phyloP scores from a whole-genome alignment of 2,113 vertebrate genomes.

The Myiopsitta monachus region DNA sequence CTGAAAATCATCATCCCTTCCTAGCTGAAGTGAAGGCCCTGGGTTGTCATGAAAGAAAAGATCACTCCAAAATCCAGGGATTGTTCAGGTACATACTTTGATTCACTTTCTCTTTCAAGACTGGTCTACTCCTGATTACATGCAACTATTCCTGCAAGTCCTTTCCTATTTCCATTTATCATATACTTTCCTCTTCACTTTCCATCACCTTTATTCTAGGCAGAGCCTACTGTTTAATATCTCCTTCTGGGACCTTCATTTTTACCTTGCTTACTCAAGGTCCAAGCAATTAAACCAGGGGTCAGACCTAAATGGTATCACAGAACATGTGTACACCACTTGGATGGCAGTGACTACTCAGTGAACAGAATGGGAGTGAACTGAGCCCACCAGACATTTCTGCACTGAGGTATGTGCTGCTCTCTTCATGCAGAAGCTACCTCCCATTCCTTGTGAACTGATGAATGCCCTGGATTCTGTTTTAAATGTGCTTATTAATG shows the following conservation, averaged over 20 bases:
- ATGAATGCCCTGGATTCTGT: not conserved
- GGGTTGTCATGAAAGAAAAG: not conserved
- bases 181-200: not conserved
- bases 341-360: not conserved
- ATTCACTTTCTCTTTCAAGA: not conserved
- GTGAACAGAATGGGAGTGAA: fast-evolving
- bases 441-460: not conserved
- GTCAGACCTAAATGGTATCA: not conserved
- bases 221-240: not conserved
- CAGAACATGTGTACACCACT: not conserved
- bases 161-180: not conserved
- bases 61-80: not conserved
- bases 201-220: not conserved
- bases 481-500: not conserved
- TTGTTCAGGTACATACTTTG: not conserved
- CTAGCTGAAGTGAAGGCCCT: not conserved
- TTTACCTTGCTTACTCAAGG: not conserved
- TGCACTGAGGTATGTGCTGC: not conserved
- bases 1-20: not conserved
- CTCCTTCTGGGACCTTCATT: not conserved
- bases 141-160: not conserved
- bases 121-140: not conserved
- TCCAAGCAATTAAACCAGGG: not conserved
- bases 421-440: not conserved
- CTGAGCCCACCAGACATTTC: not conserved